Conservation (phyloP, 2,888 invertebrate genomes). For the Orchestes rusci region DNA sequence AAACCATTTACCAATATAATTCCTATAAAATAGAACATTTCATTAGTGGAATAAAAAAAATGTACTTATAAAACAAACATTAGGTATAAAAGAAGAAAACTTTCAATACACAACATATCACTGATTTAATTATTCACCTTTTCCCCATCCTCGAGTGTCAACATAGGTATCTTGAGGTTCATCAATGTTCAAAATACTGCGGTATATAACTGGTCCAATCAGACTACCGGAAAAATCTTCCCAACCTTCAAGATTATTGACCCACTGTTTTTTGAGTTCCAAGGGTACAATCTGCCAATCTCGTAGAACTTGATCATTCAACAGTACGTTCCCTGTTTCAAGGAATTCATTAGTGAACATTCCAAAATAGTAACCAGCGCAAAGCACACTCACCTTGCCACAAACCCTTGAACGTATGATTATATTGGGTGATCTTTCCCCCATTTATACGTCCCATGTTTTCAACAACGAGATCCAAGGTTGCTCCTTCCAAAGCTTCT, state of each 20-base stretch:
- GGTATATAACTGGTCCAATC: conserved; percentile 52
- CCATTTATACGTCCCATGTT: conserved; percentile 75
- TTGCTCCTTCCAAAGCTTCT: conserved; percentile 27
- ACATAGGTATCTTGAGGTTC: conserved; percentile 67
- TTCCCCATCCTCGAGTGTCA: conserved; percentile 72
- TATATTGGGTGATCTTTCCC: conserved; percentile 41
- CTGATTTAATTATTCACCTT: conserved; percentile 48
- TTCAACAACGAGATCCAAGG: conserved; percentile 52
- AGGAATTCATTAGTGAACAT: background rate
- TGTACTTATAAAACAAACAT: no score
- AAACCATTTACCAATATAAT: conserved; percentile 75
- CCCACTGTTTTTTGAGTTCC: conserved; percentile 43
- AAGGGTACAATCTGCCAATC: conserved; percentile 45
- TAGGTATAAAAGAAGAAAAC: background rate
- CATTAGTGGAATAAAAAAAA: no score
- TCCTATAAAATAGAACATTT: no score
- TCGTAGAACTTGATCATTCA: conserved; percentile 40
- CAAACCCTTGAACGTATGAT: conserved; percentile 36
- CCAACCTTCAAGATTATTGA: conserved; percentile 37
- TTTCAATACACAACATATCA: background rate
- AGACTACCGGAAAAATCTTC: conserved; percentile 27
- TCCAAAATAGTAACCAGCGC: no score
- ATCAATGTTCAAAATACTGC: conserved; percentile 43
- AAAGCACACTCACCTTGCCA: conserved; percentile 36
- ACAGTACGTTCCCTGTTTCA: conserved; percentile 37